A percentile compares a stretch with the other conserved stretches of the same genome.
Evolutionary conservation across 2,113 vertebrate genomes (phyloP).

Genomic region (Trogon surrucura): DNA sequence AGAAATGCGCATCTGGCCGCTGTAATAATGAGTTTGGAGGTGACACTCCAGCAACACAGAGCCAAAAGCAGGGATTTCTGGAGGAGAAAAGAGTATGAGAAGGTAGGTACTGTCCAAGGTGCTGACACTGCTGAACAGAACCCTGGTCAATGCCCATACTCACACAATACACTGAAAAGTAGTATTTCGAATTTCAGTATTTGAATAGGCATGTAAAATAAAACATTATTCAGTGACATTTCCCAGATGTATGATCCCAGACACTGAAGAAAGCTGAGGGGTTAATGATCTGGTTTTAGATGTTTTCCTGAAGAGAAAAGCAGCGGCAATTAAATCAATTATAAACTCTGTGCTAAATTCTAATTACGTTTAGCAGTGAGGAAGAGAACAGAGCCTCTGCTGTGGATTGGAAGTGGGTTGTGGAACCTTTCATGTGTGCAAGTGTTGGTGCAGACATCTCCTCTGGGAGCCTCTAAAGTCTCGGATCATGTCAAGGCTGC

Average conservation of each 20-base stretch:
- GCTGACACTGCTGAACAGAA: not conserved
- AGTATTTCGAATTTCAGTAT: not conserved
- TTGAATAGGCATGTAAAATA: not conserved
- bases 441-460: not conserved
- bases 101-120: not conserved
- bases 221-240: not conserved
- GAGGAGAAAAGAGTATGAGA: not conserved
- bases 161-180: not conserved
- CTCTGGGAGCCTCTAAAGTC: not conserved
- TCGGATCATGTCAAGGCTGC: not conserved
- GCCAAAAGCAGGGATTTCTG: not conserved
- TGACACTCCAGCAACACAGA: not conserved
- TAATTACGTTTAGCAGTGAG: not conserved
- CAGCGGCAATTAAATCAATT: conserved; percentile 29
- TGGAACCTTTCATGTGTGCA: not conserved
- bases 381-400: not conserved
- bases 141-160: not conserved
- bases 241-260: not conserved
- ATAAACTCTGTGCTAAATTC: not conserved
- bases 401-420: not conserved
- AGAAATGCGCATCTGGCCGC: not conserved
- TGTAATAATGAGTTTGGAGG: not conserved
- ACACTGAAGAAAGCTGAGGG: not conserved
- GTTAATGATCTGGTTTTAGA: not conserved
- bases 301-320: conserved; percentile 11